phyloP scores from a whole-genome alignment of 2,888 invertebrate genomes.

The Lydus trimaculatus region DNA sequence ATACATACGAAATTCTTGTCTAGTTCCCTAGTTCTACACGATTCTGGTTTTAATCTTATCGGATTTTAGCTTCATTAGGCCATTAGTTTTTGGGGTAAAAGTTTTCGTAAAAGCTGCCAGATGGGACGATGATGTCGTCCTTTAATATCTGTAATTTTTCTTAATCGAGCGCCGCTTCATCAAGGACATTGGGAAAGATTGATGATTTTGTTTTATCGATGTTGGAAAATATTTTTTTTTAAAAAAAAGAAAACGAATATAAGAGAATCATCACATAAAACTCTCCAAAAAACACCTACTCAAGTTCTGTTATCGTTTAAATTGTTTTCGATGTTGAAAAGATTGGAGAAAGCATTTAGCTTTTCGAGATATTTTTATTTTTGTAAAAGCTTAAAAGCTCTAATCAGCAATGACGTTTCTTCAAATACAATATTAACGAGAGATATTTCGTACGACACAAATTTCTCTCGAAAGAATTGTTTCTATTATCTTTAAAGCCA shows the following conservation, averaged over 20 bases:
- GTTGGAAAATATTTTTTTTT: neutral
- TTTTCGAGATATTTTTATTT: neutral
- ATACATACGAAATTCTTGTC: neutral
- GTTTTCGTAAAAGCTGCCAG: neutral
- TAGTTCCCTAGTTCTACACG: neutral
- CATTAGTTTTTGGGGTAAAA: neutral
- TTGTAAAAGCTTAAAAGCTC: neutral
- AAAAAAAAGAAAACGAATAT: too few species aligned
- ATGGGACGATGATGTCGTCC: neutral
- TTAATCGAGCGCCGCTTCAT: neutral
- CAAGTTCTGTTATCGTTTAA: neutral
- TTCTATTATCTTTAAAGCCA: neutral
- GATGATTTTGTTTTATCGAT: neutral
- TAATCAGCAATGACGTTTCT: neutral
- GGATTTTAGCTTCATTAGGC: neutral
- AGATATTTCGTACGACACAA: neutral
- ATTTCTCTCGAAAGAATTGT: neutral
- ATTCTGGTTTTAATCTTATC: neutral
- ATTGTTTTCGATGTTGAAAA: neutral
- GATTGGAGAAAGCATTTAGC: neutral
- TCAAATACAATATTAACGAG: neutral
- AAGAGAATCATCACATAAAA: too few species aligned
- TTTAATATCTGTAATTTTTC: neutral
- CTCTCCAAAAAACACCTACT: neutral
- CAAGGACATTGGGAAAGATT: neutral